Evolutionary conservation across 1,140 invertebrate genomes (phyloP).

Genomic region (Chelonus insularis): DNA sequence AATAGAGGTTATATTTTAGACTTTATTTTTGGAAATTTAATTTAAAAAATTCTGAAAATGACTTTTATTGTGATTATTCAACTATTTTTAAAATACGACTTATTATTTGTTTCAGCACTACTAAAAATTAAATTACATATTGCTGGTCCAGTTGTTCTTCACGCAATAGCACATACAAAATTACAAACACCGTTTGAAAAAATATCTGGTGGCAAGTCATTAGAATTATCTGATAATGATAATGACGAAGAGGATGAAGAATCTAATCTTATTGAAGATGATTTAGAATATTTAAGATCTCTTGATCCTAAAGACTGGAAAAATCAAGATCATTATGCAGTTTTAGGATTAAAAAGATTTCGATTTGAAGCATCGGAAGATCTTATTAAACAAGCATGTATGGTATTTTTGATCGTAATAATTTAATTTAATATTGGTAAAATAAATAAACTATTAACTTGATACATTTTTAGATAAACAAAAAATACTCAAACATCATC

Average conservation of each 20-base stretch:
- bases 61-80: no score
- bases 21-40: neutral
- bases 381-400: conserved; percentile 91
- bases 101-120: conserved; percentile 26
- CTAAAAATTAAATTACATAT: conserved; percentile 24
- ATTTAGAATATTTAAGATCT: conserved; percentile 82
- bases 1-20: conserved; percentile 9
- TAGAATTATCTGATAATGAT: conserved; percentile 54
- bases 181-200: conserved; percentile 25
- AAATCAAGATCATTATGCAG: conserved; percentile 95
- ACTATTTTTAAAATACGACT: no score
- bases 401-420: conserved; percentile 54
- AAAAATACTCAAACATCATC: conserved; percentile 95
- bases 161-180: conserved; percentile 28
- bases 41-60: neutral
- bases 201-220: conserved; percentile 14
- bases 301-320: conserved; percentile 98
- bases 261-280: conserved; percentile 72
- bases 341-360: conserved; percentile 83
- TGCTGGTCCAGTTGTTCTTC: conserved; percentile 28
- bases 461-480: conserved; percentile 65
- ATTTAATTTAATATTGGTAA: no score
- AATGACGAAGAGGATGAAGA: conserved; percentile 63
- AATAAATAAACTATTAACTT: no score
- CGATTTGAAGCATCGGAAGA: conserved; percentile 84